Percentiles rank a stretch among this genome's conserved stretches.
Conservation (phyloP, 2,888 invertebrate genomes). For the Sycophila texana region DNA sequence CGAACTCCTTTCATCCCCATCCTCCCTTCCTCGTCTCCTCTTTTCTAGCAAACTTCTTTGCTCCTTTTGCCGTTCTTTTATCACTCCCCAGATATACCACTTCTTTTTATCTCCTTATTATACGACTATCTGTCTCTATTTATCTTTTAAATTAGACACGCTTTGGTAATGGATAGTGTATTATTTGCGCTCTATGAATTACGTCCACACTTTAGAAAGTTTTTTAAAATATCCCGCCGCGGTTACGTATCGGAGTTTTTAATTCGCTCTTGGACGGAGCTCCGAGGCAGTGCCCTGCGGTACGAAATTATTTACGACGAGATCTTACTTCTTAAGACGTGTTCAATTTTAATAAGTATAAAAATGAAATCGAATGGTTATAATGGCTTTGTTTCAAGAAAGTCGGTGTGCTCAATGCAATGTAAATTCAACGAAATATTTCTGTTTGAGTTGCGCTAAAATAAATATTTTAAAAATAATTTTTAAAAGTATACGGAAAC, state of each 20-base stretch:
- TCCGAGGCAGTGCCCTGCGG: too few relatives aligned
- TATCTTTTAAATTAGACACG: conserved; percentile 47
- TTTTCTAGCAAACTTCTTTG: conserved; percentile 19
- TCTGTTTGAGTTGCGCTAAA: too few relatives aligned
- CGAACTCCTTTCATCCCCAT: conserved; percentile 25
- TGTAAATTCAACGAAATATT: too few relatives aligned
- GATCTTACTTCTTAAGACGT: too few relatives aligned
- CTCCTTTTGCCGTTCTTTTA: conserved; percentile 20
- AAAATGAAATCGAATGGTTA: too few relatives aligned
- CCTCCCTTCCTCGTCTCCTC: background rate
- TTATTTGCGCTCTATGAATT: conserved; percentile 7
- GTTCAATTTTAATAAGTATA: too few relatives aligned
- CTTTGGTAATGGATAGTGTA: conserved; percentile 16
- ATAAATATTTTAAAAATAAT: too few relatives aligned
- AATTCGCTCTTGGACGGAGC: too few relatives aligned
- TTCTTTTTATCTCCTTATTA: conserved; percentile 49
- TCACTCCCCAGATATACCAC: conserved; percentile 17
- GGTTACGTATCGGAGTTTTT: background rate
- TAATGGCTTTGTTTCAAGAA: too few relatives aligned
- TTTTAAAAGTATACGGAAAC: too few relatives aligned
- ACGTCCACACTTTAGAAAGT: conserved; percentile 1
- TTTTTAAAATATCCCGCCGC: background rate
- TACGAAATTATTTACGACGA: too few relatives aligned
- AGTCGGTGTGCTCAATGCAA: too few relatives aligned
- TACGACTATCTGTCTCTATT: conserved; percentile 49